Conservation (phyloP, 2,113 vertebrate genomes). For the Cichladusa arquata region DNA sequence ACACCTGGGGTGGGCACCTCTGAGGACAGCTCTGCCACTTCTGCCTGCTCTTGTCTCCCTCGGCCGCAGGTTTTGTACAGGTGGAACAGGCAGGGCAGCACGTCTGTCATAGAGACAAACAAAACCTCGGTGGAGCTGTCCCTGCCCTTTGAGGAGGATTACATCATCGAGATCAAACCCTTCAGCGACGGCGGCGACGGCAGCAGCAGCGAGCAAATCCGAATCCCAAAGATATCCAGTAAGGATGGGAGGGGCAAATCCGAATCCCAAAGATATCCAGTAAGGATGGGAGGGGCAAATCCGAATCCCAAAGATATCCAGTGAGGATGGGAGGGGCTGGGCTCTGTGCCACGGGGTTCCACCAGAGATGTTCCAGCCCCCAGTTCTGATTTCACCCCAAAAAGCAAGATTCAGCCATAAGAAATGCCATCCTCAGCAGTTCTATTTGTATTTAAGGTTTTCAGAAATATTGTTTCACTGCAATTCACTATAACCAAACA, state of each 20-base stretch:
- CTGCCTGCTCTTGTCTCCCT: neutral
- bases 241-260: too few relatives aligned
- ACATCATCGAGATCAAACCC: conserved; percentile 92
- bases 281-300: too few relatives aligned
- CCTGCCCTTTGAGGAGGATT: conserved; percentile 90
- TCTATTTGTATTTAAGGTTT: neutral
- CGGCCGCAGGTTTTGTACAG: conserved; percentile 87
- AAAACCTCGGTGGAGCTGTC: conserved; percentile 93
- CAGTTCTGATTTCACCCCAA: accelerated
- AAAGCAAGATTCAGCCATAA: neutral
- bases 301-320: too few relatives aligned
- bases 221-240: conserved; percentile 79
- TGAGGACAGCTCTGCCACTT: accelerated
- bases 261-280: too few relatives aligned
- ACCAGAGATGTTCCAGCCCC: too few relatives aligned
- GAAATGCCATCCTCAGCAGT: accelerated
- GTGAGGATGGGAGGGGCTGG: neutral
- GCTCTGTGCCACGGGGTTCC: neutral
- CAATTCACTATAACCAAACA: neutral
- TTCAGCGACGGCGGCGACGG: conserved; percentile 96
- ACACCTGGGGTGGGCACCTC: accelerated
- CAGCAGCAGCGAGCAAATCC: conserved; percentile 92
- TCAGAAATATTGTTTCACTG: neutral
- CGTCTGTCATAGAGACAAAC: conserved; percentile 91
- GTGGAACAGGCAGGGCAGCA: conserved; percentile 87